Evolutionary conservation across 92 coral and sea anemone genomes (phyloP), one percentile per base, ranked within the genome.

Genomic region (Actinostola sp.): DNA sequence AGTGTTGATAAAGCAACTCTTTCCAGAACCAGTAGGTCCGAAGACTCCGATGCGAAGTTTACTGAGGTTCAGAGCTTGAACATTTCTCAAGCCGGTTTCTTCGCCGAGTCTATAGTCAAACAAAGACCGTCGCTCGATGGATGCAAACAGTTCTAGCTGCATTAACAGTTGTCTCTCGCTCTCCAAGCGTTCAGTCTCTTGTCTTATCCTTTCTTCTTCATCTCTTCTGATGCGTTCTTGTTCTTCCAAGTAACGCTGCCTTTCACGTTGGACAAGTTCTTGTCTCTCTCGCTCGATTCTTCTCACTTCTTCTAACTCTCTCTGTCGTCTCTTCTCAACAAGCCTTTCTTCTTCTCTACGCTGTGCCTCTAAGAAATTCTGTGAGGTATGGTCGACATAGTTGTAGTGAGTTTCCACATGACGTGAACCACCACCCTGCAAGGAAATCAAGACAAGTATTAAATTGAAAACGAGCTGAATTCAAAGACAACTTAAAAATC

Each of bases 21-120:
- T 85, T 3, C 89, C 89, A 24, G 89, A 85, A 10, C 89, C 89
- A 0, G 89, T 85, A 4, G 89, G 89, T 21, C 89, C 89, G 44
- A 85, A 79, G 35, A 85, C 85, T 0, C 89, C 85, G 30, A 85
- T 85, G 26, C 89, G 70, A 24, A 85, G 79, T 48, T 73, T 51
- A 32, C 60, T 33, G 12, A 85, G 67, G 27, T 79, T 57, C 8
- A 73, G 15, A 19, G 43, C 27, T 45, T 43, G 58, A 32, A 85
- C 56, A 32, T 61, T 55, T 52, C 54, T 61, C 16, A 52, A 49
- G 38, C 59, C 36, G 33, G 72, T 72, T 43, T 67, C 79, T n/a
- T 73, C 57, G 4, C 89, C 89, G 34, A 85, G 68, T 49, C 52
- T 79, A 66, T 85, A 85, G 23, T 42, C 33, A 23, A 24, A 51